Percentiles rank a stretch among this genome's conserved stretches.
These are phyloP conservation scores for Apoderus coryli DNA, from an alignment of 2,888 invertebrate genomes.

Conservation along the genomic window DNA sequence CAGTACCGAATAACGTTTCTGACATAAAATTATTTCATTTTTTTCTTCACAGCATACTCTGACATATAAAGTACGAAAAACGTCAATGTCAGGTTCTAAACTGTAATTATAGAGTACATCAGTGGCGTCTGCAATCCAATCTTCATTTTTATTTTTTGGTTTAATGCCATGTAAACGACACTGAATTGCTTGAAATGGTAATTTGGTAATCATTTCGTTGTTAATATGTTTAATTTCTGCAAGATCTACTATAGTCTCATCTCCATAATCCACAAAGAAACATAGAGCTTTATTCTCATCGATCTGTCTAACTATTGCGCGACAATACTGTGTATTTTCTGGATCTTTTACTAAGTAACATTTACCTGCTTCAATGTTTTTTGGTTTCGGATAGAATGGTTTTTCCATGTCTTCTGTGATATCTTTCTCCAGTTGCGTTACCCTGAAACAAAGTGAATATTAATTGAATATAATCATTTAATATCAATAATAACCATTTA, in stretches of 20 bases:
- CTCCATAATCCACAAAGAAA: constrained; percentile 51
- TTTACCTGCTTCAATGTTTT: constrained; percentile 29
- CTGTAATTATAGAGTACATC: constrained; percentile 38
- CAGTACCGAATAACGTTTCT: constrained; percentile 36
- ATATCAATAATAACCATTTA: too few relatives aligned
- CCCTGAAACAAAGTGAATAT: constrained; percentile 14
- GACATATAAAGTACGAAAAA: constrained; percentile 27
- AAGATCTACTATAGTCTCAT: constrained; percentile 33
- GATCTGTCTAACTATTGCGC: constrained; percentile 34
- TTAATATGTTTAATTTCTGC: constrained; percentile 36
- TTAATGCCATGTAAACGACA: constrained; percentile 41
- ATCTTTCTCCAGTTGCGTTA: constrained; percentile 17
- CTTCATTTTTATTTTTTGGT: constrained; percentile 31
- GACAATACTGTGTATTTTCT: constrained; percentile 32
- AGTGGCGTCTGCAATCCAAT: constrained; percentile 35
- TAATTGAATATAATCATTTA: too few relatives aligned
- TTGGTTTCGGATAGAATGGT: constrained; percentile 21
- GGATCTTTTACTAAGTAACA: constrained; percentile 38
- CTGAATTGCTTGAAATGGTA: constrained; percentile 49
- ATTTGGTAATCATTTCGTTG: constrained; percentile 34
- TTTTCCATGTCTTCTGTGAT: constrained; percentile 17
- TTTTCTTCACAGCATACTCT: constrained; percentile 32
- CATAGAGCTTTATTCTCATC: constrained; percentile 34
- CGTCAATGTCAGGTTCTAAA: constrained; percentile 26
- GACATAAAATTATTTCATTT: constrained; percentile 29